Conservation (phyloP, 1,140 invertebrate species). For the Tetramorium alpestre region DNA sequence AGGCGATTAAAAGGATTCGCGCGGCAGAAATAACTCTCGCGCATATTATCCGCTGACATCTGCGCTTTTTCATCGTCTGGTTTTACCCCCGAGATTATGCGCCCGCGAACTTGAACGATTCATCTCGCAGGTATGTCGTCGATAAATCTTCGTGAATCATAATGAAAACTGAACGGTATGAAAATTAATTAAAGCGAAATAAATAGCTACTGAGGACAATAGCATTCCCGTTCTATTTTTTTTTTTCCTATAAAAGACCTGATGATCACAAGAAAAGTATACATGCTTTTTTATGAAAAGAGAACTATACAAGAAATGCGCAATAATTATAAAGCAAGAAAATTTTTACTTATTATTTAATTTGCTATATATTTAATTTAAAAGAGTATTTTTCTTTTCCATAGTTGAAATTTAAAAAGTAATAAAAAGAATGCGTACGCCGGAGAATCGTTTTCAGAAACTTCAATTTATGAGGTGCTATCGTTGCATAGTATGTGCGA, state of each 20-base stretch:
- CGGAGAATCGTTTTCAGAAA: neutral
- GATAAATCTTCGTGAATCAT: conserved; percentile 21
- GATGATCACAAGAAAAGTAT: neutral
- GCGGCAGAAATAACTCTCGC: conserved; percentile 39
- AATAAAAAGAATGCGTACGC: neutral
- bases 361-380: too few species aligned
- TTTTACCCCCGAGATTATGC: conserved; percentile 26
- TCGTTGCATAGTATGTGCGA: neutral
- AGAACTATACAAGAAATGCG: neutral
- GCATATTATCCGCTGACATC: conserved; percentile 28
- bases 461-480: conserved; percentile 27
- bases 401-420: conserved; percentile 11
- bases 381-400: neutral
- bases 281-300: neutral
- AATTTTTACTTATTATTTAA: neutral
- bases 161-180: neutral
- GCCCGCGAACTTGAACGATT: conserved; percentile 8
- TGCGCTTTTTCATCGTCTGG: conserved; percentile 35
- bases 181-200: conserved; percentile 8
- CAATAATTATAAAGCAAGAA: neutral
- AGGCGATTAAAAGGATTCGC: conserved; percentile 43
- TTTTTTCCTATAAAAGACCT: too few species aligned
- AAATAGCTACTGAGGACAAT: neutral
- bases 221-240: neutral
- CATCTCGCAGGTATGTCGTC: conserved; percentile 14